Evolutionary conservation across 2,113 vertebrate genomes (phyloP).

Genomic region (Catharus bicknelli): DNA sequence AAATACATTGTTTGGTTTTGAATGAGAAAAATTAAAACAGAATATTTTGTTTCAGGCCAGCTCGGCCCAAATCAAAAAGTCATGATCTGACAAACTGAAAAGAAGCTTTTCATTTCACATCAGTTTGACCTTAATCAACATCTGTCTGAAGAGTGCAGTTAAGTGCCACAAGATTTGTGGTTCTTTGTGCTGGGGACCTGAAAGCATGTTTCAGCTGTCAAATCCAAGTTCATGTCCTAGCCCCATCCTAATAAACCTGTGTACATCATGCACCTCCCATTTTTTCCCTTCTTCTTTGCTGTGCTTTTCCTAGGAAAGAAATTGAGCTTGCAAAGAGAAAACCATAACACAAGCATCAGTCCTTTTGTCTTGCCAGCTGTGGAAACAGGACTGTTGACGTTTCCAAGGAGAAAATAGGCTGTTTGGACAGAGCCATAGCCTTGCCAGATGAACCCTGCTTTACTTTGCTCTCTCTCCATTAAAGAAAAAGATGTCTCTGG

Average conservation of each 20-base stretch:
- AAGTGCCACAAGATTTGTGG: neutral
- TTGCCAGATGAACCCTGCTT: neutral
- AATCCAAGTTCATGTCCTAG: neutral
- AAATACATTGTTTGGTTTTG: neutral
- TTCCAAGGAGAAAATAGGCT: neutral
- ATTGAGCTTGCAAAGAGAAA: neutral
- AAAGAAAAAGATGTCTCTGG: neutral
- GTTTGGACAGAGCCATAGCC: neutral
- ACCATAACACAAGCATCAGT: neutral
- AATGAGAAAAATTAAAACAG: conserved; percentile 15
- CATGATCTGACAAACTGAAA: conserved; percentile 22
- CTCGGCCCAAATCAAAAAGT: conserved; percentile 18
- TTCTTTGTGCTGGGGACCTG: neutral
- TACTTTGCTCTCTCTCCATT: neutral
- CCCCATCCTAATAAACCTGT: neutral
- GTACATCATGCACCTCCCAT: neutral
- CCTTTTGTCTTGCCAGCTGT: neutral
- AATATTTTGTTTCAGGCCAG: conserved; percentile 24
- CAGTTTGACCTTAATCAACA: neutral
- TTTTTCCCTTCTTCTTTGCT: neutral
- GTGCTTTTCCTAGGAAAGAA: neutral
- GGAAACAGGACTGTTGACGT: neutral
- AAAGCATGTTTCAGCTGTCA: conserved; percentile 24
- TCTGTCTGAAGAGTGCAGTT: neutral
- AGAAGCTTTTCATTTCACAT: conserved; percentile 38